Evolutionary conservation across 2,888 invertebrate genomes (phyloP).

Genomic region (Timema cristinae): DNA sequence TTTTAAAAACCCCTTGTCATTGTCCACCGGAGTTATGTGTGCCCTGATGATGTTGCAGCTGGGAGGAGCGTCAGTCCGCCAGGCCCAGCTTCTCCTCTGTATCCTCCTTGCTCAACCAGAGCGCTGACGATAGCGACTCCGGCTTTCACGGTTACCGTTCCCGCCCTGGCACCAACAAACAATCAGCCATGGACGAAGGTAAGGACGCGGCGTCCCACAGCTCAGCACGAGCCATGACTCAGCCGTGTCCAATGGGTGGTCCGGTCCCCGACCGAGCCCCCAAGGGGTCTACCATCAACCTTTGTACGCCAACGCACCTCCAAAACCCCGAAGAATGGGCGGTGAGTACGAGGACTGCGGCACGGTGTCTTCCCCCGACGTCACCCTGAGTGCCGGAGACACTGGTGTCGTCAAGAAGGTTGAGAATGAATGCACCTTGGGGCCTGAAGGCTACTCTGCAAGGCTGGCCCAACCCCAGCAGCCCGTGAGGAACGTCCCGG

Average conservation of each 20-base stretch:
- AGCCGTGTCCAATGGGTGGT: slow-evolving; percentile 27
- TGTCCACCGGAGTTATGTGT: too few species aligned
- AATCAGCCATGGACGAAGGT: not conserved
- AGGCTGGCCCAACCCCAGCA: slow-evolving; percentile 34
- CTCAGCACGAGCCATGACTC: slow-evolving; percentile 26
- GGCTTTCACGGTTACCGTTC: slow-evolving; percentile 45
- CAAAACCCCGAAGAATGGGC: slow-evolving; percentile 67
- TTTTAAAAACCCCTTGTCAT: too few species aligned
- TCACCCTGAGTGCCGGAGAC: slow-evolving; percentile 51
- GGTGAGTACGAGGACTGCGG: slow-evolving; percentile 32
- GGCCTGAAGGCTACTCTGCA: slow-evolving; percentile 12
- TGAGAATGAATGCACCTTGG: slow-evolving; percentile 10
- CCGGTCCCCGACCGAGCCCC: slow-evolving; percentile 15
- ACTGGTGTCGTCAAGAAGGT: slow-evolving; percentile 20
- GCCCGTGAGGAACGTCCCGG: slow-evolving; percentile 41
- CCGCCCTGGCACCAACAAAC: slow-evolving; percentile 15
- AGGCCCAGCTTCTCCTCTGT: slow-evolving; percentile 44
- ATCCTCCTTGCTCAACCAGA: slow-evolving; percentile 40
- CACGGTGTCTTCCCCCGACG: slow-evolving; percentile 49
- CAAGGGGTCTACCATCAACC: slow-evolving; percentile 52
- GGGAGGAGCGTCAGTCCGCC: slow-evolving; percentile 29
- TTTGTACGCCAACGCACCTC: slow-evolving; percentile 85
- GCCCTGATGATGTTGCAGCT: slow-evolving; percentile 19
- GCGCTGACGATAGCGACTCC: slow-evolving; percentile 46
- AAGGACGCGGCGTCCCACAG: slow-evolving; percentile 11